A percentile compares a stretch with the other conserved stretches of the same genome.
Conservation (phyloP, 2,888 invertebrate species). For the Drosophila bunnanda region DNA sequence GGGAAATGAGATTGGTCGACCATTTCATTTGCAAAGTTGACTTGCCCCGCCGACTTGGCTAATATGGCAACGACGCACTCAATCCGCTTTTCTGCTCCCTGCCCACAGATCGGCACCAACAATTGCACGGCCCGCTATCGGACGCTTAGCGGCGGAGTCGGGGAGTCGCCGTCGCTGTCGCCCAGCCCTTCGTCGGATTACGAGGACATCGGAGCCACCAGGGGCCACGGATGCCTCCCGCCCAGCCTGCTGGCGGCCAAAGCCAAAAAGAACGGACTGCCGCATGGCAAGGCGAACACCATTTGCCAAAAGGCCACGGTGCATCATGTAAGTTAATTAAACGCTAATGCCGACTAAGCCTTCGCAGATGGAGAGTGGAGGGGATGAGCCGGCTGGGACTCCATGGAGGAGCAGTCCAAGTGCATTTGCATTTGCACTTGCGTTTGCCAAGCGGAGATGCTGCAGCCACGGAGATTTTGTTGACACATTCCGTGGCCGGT, state of each 20-base stretch:
- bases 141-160: slow-evolving; percentile 86
- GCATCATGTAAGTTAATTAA: slow-evolving; percentile 87
- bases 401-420: slow-evolving; percentile 2
- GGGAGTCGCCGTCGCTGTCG: slow-evolving; percentile 86
- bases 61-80: slow-evolving; percentile 44
- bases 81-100: slow-evolving; percentile 27
- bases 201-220: slow-evolving; percentile 88
- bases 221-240: slow-evolving; percentile 76
- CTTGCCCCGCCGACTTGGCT: slow-evolving; percentile 48
- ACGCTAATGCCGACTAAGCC: slow-evolving; percentile 39
- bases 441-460: slow-evolving; percentile 22
- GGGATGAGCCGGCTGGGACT: slow-evolving; percentile 3
- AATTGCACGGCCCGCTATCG: slow-evolving; percentile 85
- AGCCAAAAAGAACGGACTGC: slow-evolving; percentile 84
- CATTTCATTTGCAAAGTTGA: slow-evolving; percentile 73
- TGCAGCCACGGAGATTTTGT: slow-evolving; percentile 40
- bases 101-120: slow-evolving; percentile 84
- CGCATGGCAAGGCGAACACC: slow-evolving; percentile 84
- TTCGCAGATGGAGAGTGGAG: slow-evolving; percentile 7
- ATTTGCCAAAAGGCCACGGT: slow-evolving; percentile 88
- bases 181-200: slow-evolving; percentile 89
- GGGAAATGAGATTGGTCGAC: slow-evolving; percentile 37
- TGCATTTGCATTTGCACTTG: slow-evolving; percentile 35
- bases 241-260: slow-evolving; percentile 79
- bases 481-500: slow-evolving; percentile 48